Evolutionary conservation across 2,888 invertebrate species (phyloP).

Genomic region (Neoscelio sp.): DNA sequence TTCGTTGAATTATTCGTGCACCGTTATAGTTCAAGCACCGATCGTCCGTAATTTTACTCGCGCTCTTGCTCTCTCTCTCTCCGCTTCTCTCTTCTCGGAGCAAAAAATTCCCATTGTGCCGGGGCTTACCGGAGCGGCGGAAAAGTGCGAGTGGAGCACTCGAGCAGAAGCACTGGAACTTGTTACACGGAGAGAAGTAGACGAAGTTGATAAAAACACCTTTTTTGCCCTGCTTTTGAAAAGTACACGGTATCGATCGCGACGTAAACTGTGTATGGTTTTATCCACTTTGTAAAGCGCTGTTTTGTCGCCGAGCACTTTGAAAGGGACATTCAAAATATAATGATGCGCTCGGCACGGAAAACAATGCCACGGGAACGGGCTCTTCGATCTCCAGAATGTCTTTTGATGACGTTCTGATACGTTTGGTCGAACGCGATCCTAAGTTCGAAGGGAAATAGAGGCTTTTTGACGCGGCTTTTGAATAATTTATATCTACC

Average conservation of each 20-base stretch:
- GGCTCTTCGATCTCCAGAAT: constrained; percentile 9
- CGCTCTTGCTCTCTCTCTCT: constrained; percentile 27
- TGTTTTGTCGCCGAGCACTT: constrained; percentile 29
- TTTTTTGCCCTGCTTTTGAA: constrained; percentile 12
- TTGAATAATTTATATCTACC: too few species aligned
- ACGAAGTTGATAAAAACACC: constrained; percentile 43
- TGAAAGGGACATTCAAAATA: constrained; percentile 16
- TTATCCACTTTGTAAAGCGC: constrained; percentile 14
- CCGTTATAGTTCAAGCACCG: constrained; percentile 30
- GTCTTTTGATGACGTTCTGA: not conserved
- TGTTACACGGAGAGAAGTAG: constrained; percentile 44
- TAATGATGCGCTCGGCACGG: constrained; percentile 18
- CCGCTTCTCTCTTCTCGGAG: constrained; percentile 12
- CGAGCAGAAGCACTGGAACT: constrained; percentile 49
- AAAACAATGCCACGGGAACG: constrained; percentile 11
- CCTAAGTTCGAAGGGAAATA: not conserved
- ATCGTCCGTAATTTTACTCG: constrained; percentile 57
- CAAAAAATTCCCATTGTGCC: constrained; percentile 54
- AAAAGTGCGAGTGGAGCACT: constrained; percentile 47
- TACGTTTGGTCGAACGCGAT: not conserved
- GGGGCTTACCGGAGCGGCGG: constrained; percentile 17
- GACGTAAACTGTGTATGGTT: constrained; percentile 37
- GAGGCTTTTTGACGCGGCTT: too few species aligned
- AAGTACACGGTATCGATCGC: constrained; percentile 35
- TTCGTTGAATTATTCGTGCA: too few species aligned